Percentiles rank a stretch among this genome's conserved stretches.
phyloP scores from a whole-genome alignment of 2,888 invertebrate genomes.

The Cerastis leucographa region DNA sequence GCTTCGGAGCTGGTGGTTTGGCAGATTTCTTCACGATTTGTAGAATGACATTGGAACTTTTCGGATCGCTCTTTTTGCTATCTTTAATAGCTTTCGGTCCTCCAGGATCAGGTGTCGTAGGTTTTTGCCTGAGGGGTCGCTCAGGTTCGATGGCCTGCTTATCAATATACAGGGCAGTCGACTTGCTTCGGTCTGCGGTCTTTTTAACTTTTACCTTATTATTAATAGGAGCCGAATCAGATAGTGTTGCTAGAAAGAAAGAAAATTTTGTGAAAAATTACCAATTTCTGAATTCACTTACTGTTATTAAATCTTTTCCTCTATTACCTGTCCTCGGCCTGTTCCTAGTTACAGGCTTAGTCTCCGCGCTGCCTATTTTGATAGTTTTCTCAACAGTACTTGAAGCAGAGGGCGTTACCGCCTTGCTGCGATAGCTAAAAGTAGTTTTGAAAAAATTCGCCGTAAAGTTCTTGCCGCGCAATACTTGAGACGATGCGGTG shows the following conservation, averaged over 20 bases:
- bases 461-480: slow-evolving; percentile 78
- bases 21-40: slow-evolving; percentile 85
- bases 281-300: background rate
- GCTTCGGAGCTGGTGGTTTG: slow-evolving; percentile 70
- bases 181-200: slow-evolving; percentile 74
- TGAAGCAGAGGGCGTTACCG: slow-evolving; percentile 80
- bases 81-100: slow-evolving; percentile 72
- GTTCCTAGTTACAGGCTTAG: slow-evolving; percentile 88
- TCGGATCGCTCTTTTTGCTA: slow-evolving; percentile 75
- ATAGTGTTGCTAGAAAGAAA: slow-evolving; percentile 68
- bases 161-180: slow-evolving; percentile 73
- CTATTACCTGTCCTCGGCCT: slow-evolving; percentile 85
- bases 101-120: slow-evolving; percentile 76
- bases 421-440: slow-evolving; percentile 88
- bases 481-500: slow-evolving; percentile 62
- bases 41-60: slow-evolving; percentile 79
- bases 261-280: background rate
- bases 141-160: slow-evolving; percentile 76
- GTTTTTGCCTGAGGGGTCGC: slow-evolving; percentile 77
- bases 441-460: slow-evolving; percentile 88
- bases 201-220: slow-evolving; percentile 75
- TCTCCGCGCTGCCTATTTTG: slow-evolving; percentile 90
- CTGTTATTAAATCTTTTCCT: background rate
- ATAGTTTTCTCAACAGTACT: slow-evolving; percentile 79
- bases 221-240: slow-evolving; percentile 73